Conservation (phyloP, 2,797 vertebrate species). For the Poecilia gillii region DNA sequence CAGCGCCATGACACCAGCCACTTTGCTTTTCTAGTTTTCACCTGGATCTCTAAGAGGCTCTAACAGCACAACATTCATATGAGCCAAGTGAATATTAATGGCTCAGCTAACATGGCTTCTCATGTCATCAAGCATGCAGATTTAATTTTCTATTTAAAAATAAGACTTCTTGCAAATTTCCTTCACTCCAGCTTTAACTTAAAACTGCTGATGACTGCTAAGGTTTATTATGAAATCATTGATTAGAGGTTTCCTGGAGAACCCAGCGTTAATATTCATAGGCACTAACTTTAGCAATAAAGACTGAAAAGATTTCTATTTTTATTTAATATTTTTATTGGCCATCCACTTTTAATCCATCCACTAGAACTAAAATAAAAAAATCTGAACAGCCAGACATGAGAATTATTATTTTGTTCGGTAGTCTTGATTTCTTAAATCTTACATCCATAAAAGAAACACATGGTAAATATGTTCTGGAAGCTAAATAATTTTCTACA, state of each 20-base stretch:
- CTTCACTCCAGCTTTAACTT: background rate
- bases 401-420: constrained; percentile 4
- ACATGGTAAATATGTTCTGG: constrained; percentile 1
- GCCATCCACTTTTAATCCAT: background rate
- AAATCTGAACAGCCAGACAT: background rate
- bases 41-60: background rate
- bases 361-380: background rate
- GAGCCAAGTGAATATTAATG: constrained; percentile 13
- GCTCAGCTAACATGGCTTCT: background rate
- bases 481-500: background rate
- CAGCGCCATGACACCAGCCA: background rate
- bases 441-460: constrained; percentile 16
- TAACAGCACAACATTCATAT: background rate
- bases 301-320: too few relatives aligned
- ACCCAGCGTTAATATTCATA: background rate
- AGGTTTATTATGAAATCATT: background rate
- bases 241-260: too few relatives aligned
- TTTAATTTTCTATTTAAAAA: background rate
- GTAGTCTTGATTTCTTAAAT: constrained; percentile 14
- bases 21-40: background rate
- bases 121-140: background rate
- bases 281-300: background rate
- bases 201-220: background rate
- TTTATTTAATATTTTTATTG: background rate
- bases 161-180: background rate